Conservation (phyloP, 2,888 invertebrate species). For the Drosophila falleni region DNA sequence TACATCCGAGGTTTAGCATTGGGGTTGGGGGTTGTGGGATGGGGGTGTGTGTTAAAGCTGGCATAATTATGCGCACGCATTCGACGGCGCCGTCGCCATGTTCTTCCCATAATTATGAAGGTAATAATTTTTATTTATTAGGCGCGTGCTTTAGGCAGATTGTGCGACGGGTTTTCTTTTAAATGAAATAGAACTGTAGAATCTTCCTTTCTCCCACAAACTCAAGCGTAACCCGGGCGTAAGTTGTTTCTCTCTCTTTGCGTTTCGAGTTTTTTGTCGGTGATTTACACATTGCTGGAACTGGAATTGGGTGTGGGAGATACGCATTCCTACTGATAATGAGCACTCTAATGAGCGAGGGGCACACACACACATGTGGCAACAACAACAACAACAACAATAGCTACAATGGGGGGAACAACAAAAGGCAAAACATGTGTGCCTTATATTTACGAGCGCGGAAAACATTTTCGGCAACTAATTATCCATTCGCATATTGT, state of each 20-base stretch:
- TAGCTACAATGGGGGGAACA: constrained; percentile 16
- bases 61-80: constrained; percentile 79
- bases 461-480: constrained; percentile 83
- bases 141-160: constrained; percentile 76
- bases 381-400: constrained; percentile 1
- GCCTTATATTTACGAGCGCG: constrained; percentile 82
- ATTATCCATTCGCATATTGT: constrained; percentile 84
- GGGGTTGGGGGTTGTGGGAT: constrained; percentile 10
- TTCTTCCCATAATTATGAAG: constrained; percentile 82
- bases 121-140: constrained; percentile 84
- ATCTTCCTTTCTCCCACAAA: neutral
- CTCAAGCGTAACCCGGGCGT: constrained; percentile 44
- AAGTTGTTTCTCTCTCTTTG: constrained; percentile 55
- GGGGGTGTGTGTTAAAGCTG: constrained; percentile 69
- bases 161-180: constrained; percentile 53
- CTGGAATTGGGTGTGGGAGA: constrained; percentile 17
- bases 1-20: constrained; percentile 10
- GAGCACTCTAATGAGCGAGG: constrained; percentile 77
- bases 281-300: constrained; percentile 70
- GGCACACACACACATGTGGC: constrained; percentile 58
- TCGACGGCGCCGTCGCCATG: constrained; percentile 67
- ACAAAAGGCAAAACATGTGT: constrained; percentile 79
- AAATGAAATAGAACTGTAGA: constrained; percentile 50
- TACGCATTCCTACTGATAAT: constrained; percentile 70
- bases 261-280: constrained; percentile 43